Base-by-base conservation (phyloP, 23 tunicate genomes). In the Halocynthia aurantium region DNA sequence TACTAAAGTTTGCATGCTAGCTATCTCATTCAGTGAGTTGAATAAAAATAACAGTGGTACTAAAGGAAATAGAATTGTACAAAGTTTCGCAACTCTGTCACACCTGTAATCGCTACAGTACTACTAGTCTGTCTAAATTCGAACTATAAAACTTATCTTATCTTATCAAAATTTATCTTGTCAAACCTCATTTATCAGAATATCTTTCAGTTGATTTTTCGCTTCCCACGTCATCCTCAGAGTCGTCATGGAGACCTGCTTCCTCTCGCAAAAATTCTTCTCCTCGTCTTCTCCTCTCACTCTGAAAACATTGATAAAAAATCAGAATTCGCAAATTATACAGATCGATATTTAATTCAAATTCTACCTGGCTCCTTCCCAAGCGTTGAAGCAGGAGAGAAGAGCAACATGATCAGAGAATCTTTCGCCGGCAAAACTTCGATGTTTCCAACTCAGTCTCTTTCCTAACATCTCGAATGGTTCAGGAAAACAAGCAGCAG, bases 181-280 rank as follows among this genome's bases (percentile, higher is more conserved):
- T 0, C 44, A 31, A 31, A 89, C 96, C 81, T 87, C 93, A 68
- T 93, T 87, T 80, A 93, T 80, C 71, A 93, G 86, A 69, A 93
- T 93, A 62, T 89, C 84, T 72, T 82, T 86, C 52, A 87, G 89
- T 78, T 93, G 94, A 60, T 84, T 83, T 57, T 81, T 83, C 5
- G 98, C 98, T 70, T 93, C 98, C 89, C 92, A 93, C 20, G 98
- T 93, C 88, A 83, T 80, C 50, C 94, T 74, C 67, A 93, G 72
- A 6, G 92, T 93, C 13, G 87, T 51, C 76, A 75, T 78, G 6
- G 84, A 71, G 8, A 93, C 70, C 49, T 93, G 98, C 69, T 93
- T 87, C 55, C 71, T 81, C 22, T 83, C 89, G 71, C 98, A 93
- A 76, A 84, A 93, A 8, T 80, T 50, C 17, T 77, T 73, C 70